Base-by-base conservation (phyloP, 2,888 invertebrate species). In the Scelioninae gen. 2 region DNA sequence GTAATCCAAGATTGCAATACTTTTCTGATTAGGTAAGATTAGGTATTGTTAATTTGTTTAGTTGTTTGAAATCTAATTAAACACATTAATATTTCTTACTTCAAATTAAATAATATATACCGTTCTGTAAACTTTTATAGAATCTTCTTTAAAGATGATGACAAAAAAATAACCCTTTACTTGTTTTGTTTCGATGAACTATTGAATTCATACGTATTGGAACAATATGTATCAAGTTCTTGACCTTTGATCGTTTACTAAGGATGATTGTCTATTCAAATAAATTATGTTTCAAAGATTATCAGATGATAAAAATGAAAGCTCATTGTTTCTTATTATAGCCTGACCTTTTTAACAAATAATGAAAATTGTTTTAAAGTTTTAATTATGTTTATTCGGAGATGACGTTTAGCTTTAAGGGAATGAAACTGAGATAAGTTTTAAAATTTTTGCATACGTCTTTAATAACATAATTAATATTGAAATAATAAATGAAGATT, bases 231-330 rank as follows among this genome's bases (percentile, higher is more conserved):
- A n/a, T 48, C 13, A 39, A 31, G 39, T 39, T 37, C 35, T 55
- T 64, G 46, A 65, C 55, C 57, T 58, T 67, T 65, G 37, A 11
- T 50, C 18, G 11, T 25, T 22, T 11, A 18, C 5, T 25, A 28
- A 43, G 39, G 28, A 55, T 65, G 53, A 65, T 65, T 55, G 37
- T 65, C 46, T 55, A 55, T 39, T 39, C 37, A 39, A 65, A 65
- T 46, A 39, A 46, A 53, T 65, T 33, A 39, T 43, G 9, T 33
- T 33, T n/a, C 5, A 52, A 52, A 43, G 15, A 43, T 48, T 43
- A 52, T 43, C 28, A 15, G n/a, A 10, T 2, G 22, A 48, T 39
- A 3, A 60, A 48, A 37, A 48, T 37, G 25, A 25, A 48, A 28
- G 19, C 37, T 35, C 15, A 63, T 63, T 50, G 63, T 52, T 63